Evolutionary conservation across 2,113 vertebrate genomes (phyloP).

Genomic region (Chaenogobius annularis): DNA sequence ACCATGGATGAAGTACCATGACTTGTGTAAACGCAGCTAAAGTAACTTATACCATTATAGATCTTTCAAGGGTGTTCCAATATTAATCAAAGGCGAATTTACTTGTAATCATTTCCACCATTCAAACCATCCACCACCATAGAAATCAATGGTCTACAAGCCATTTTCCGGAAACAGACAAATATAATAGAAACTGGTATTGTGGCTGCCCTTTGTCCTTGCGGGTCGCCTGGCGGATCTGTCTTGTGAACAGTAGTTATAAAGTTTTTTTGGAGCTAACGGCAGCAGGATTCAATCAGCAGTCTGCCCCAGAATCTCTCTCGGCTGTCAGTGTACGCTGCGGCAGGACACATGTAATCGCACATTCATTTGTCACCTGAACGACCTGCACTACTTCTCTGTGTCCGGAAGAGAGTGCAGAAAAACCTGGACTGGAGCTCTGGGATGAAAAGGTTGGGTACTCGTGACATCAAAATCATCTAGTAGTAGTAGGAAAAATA

Average conservation of each 20-base stretch:
- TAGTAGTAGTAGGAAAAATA: too few relatives aligned
- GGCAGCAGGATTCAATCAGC: background rate
- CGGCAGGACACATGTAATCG: background rate
- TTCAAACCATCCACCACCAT: background rate
- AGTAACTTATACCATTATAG: too few relatives aligned
- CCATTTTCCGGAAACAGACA: background rate
- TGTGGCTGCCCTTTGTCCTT: background rate
- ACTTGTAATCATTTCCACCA: too few relatives aligned
- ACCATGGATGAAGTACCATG: too few relatives aligned
- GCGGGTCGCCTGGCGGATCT: background rate
- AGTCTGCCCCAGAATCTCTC: background rate
- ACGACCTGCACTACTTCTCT: background rate
- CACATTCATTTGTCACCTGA: conserved; percentile 1
- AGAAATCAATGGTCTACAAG: background rate
- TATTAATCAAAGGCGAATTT: too few relatives aligned
- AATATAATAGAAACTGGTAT: background rate
- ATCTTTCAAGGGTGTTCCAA: too few relatives aligned
- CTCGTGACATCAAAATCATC: background rate
- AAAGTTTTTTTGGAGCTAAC: background rate
- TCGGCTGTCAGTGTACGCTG: background rate
- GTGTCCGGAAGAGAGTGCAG: background rate
- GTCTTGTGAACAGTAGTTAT: background rate
- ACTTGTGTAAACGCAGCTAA: too few relatives aligned
- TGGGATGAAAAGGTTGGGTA: background rate
- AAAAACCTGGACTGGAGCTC: background rate